These are phyloP conservation scores for Stercorarius parasiticus DNA, from an alignment of 2,113 vertebrate genomes.

Conservation along the genomic window DNA sequence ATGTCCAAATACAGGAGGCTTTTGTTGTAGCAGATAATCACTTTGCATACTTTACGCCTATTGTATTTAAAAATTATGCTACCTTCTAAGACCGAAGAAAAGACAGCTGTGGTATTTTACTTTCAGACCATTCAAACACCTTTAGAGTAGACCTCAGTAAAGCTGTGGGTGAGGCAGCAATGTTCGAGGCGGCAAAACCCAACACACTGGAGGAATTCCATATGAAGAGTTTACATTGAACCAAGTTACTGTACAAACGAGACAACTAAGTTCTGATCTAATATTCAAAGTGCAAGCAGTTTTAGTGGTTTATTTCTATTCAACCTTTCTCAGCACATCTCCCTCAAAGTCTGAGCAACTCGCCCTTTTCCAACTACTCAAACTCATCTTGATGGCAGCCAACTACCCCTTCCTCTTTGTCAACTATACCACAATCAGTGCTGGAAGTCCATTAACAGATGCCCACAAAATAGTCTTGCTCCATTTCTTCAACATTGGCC, in stretches of 20 bases:
- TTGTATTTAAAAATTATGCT: neutral
- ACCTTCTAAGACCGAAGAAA: neutral
- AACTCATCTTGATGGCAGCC: neutral
- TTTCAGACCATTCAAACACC: neutral
- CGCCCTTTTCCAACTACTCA: neutral
- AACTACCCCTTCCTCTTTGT: neutral
- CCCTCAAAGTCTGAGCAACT: neutral
- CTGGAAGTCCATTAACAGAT: neutral
- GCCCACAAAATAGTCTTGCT: neutral
- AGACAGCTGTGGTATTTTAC: neutral
- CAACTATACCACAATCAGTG: neutral
- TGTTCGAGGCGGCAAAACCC: neutral
- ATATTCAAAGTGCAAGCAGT: neutral
- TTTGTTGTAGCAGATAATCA: neutral
- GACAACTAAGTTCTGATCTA: neutral
- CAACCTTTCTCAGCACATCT: neutral
- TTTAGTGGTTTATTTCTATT: neutral
- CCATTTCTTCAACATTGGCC: neutral
- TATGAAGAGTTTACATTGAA: neutral
- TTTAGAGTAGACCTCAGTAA: too few species aligned
- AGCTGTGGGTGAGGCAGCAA: neutral
- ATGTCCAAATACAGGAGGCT: neutral
- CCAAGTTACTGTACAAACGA: neutral
- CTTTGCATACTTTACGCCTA: neutral
- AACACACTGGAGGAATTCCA: neutral